A percentile compares a stretch with the other conserved stretches of the same genome.
These are phyloP conservation scores for Hippasteria phrygiana DNA, from an alignment of 53 echinoderm and acorn worm species.

Conservation along the genomic window DNA sequence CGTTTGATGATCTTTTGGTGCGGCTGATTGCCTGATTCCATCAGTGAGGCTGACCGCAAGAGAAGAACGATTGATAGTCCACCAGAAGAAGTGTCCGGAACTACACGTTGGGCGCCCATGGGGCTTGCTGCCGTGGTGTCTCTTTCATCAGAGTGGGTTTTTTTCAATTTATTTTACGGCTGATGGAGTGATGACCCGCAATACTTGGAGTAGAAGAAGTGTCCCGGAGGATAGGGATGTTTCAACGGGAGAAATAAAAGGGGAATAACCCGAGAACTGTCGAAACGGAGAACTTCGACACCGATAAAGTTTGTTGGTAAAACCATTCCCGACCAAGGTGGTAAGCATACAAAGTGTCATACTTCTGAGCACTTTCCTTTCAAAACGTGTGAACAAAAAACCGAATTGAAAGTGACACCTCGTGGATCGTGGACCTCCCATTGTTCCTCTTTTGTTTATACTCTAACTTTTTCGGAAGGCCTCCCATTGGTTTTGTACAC, in stretches of 20 bases:
- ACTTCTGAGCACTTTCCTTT: no score
- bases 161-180: not conserved
- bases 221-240: not conserved
- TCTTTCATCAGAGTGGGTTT: slow-evolving; percentile 14
- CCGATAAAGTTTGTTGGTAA: slow-evolving; percentile 19
- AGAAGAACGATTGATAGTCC: not conserved
- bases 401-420: no score
- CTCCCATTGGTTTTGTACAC: no score
- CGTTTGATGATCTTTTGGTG: slow-evolving; percentile 34
- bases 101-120: slow-evolving; percentile 2
- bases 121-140: not conserved
- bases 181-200: slow-evolving; percentile 6
- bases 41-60: slow-evolving; percentile 37
- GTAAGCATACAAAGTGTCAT: no score
- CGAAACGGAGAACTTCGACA: slow-evolving; percentile 4
- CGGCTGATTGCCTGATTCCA: slow-evolving; percentile 33
- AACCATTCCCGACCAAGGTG: no score
- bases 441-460: no score
- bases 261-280: slow-evolving; percentile 32
- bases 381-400: no score
- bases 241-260: slow-evolving; percentile 36
- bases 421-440: no score
- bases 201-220: slow-evolving; percentile 15
- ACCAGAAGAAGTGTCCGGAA: not conserved
- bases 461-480: no score